Evolutionary conservation across 2,888 invertebrate species (phyloP).

Genomic region (Pedicia rivosa): DNA sequence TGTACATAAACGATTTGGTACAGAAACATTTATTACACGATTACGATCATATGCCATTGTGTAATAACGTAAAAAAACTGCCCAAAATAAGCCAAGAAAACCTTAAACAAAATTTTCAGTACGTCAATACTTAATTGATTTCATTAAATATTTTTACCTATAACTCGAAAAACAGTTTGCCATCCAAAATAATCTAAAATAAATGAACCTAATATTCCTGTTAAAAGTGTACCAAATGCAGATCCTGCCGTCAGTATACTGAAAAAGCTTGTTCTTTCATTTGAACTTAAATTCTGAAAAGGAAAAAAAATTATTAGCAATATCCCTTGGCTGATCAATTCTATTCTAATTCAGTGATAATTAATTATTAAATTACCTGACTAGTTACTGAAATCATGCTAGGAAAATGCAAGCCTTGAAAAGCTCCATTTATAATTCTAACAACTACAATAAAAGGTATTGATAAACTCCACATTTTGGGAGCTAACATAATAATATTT

Average conservation of each 20-base stretch:
- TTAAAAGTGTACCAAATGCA: constrained; percentile 43
- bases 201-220: constrained; percentile 49
- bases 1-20: constrained; percentile 24
- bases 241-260: constrained; percentile 46
- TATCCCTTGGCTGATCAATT: background rate
- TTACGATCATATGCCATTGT: constrained; percentile 29
- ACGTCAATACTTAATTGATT: background rate
- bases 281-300: constrained; percentile 37
- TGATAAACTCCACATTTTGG: constrained; percentile 25
- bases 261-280: constrained; percentile 48
- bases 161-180: constrained; percentile 44
- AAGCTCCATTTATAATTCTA: constrained; percentile 45
- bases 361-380: constrained; percentile 19
- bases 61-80: constrained; percentile 37
- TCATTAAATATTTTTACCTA: constrained; percentile 27
- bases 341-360: constrained; percentile 1
- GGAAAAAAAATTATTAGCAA: background rate
- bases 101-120: constrained; percentile 22
- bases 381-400: constrained; percentile 52
- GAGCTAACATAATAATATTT: constrained; percentile 32
- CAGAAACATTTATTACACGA: constrained; percentile 28
- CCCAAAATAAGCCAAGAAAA: constrained; percentile 39
- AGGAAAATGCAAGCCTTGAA: constrained; percentile 51
- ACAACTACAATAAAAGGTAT: constrained; percentile 40
- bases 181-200: constrained; percentile 47